phyloP scores from a whole-genome alignment of 92 coral and sea anemone species.

The Scolanthus callimorphus region DNA sequence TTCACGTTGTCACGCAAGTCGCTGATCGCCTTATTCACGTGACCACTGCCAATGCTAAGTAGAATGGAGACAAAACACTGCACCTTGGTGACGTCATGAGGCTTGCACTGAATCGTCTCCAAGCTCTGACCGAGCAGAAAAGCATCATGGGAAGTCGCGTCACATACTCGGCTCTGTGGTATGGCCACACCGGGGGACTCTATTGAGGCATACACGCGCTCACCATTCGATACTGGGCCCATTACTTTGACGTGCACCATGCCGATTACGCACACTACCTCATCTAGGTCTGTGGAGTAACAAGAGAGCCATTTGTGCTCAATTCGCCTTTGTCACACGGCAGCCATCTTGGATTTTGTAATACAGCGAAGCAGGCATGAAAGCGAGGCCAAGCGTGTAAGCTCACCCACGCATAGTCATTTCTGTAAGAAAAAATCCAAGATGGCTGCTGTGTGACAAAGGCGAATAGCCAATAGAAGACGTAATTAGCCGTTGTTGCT shows the following conservation, averaged over 20 bases:
- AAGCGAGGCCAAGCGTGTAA: no score
- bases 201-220: slow-evolving; percentile 86
- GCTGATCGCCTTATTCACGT: slow-evolving; percentile 61
- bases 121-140: slow-evolving; percentile 88
- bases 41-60: slow-evolving; percentile 69
- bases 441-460: no score
- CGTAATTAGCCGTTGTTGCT: no score
- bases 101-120: slow-evolving; percentile 49
- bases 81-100: slow-evolving; percentile 46
- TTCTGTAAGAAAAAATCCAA: no score
- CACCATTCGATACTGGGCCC: slow-evolving; percentile 85
- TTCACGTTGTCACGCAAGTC: slow-evolving; percentile 74
- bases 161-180: slow-evolving; percentile 72
- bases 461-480: no score
- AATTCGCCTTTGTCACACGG: no score
- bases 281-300: slow-evolving; percentile 63
- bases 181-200: slow-evolving; percentile 89
- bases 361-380: no score
- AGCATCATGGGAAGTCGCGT: slow-evolving; percentile 52
- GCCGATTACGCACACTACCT: slow-evolving; percentile 92
- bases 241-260: slow-evolving; percentile 87
- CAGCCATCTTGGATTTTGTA: no score
- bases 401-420: no score
- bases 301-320: no score
- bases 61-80: slow-evolving; percentile 90